Conservation (phyloP, 2,797 vertebrate species). For the Sphenodon punctatus region DNA sequence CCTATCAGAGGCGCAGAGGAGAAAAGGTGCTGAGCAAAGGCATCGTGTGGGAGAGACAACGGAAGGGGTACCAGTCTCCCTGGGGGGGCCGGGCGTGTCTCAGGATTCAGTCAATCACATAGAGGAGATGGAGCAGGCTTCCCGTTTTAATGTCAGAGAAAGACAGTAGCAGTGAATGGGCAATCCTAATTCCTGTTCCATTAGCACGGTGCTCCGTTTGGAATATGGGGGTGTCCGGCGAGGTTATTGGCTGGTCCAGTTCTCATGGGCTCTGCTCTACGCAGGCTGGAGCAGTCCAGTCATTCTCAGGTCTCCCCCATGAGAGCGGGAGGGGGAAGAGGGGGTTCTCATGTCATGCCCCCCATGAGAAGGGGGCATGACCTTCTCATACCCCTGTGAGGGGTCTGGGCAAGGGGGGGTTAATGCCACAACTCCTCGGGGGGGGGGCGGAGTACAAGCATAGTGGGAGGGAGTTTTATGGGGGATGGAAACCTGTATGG, state of each 20-base stretch:
- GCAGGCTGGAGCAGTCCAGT: no score
- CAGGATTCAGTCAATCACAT: constrained; percentile 8
- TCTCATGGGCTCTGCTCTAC: constrained; percentile 1
- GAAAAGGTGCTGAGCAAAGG: neutral
- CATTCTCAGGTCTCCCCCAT: no score
- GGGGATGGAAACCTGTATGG: no score
- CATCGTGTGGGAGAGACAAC: accelerated
- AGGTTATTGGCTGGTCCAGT: constrained; percentile 58
- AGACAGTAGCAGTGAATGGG: constrained; percentile 34
- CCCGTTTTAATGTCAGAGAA: constrained; percentile 26
- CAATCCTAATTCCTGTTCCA: constrained; percentile 49
- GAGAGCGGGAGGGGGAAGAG: no score
- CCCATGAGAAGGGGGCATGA: no score
- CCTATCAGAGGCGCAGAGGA: accelerated
- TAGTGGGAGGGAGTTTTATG: no score
- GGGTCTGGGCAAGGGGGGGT: no score
- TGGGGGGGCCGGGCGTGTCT: accelerated
- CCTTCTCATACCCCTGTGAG: no score
- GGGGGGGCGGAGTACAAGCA: no score
- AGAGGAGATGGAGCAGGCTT: constrained; percentile 31
- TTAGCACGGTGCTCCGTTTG: constrained; percentile 43
- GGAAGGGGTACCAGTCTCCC: neutral
- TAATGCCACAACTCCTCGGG: no score
- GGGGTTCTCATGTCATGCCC: no score
- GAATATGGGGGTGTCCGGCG: constrained; percentile 46